A percentile compares a stretch with the other conserved stretches of the same genome.
Conservation (phyloP, 2,113 vertebrate genomes). For the Eurystomus gularis region DNA sequence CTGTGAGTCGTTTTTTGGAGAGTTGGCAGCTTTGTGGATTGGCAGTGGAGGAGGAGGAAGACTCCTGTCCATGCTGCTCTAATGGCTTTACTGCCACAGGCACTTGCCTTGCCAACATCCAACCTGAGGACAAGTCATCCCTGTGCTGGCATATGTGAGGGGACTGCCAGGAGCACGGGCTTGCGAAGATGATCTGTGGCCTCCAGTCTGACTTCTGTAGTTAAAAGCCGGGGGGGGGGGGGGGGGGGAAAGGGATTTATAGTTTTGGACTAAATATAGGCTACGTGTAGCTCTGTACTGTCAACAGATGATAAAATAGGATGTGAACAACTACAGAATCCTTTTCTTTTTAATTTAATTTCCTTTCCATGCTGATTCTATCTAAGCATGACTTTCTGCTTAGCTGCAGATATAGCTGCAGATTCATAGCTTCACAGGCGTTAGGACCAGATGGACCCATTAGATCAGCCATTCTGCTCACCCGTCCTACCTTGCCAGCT, state of each 20-base stretch:
- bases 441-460: conserved; percentile 22
- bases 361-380: background rate
- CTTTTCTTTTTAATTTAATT: background rate
- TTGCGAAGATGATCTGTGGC: background rate
- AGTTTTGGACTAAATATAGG: background rate
- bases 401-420: background rate
- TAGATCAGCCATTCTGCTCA: conserved; percentile 26
- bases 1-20: background rate
- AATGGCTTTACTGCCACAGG: background rate
- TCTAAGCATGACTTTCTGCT: background rate
- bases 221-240: background rate
- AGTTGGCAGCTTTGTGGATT: background rate
- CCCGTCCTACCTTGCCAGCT: background rate
- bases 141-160: background rate
- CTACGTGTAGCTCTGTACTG: background rate
- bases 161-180: background rate
- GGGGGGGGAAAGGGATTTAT: background rate
- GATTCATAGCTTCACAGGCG: background rate
- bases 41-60: background rate
- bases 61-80: background rate
- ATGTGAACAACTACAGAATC: background rate
- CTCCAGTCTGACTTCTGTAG: background rate
- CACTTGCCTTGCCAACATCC: background rate
- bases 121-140: background rate
- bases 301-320: background rate